Conservation (phyloP, 2,113 vertebrate genomes). For the Nothoprocta perdicaria region DNA sequence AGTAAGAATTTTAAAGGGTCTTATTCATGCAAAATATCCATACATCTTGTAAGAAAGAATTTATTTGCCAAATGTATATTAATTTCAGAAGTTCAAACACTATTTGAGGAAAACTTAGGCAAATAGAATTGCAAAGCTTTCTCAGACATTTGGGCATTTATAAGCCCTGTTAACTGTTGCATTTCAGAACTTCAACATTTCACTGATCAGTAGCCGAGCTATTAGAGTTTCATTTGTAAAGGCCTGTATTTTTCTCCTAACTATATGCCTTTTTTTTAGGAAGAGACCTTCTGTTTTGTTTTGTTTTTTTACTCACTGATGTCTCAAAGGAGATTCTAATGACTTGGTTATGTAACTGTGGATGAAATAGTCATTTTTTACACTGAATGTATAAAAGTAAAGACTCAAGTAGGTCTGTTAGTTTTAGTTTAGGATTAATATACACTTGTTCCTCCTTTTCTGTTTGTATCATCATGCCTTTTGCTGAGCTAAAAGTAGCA, state of each 20-base stretch:
- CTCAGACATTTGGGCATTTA: background rate
- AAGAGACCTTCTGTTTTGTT: background rate
- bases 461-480: background rate
- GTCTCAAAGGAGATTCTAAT: background rate
- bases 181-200: background rate
- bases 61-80: background rate
- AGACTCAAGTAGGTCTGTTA: background rate
- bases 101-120: background rate
- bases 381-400: background rate
- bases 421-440: background rate
- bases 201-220: background rate
- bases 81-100: background rate
- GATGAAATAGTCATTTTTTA: background rate
- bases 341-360: background rate
- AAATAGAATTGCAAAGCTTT: background rate
- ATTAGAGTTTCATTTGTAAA: background rate
- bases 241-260: background rate
- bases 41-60: background rate
- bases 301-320: background rate
- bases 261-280: no score
- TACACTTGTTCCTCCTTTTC: background rate
- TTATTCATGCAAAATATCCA: accelerated
- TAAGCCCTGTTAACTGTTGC: background rate
- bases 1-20: background rate
- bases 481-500: background rate